Base-by-base conservation (phyloP, 2,888 invertebrate species). In the Podotricha telesiphe region DNA sequence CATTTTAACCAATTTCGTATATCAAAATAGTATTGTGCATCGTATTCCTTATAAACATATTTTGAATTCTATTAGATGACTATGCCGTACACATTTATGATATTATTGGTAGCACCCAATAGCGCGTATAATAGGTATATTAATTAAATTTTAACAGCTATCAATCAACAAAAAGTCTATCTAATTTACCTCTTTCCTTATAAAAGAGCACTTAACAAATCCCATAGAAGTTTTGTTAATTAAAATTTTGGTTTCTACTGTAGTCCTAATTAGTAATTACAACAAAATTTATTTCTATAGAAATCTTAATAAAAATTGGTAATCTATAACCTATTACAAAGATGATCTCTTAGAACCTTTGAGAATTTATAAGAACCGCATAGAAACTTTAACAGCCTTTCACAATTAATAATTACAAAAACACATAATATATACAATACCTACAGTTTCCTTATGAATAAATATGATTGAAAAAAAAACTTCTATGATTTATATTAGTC, bases 221-320 rank as follows among this genome's bases (percentile, higher is more conserved):
- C 34, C n/a, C 28, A 34, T 34, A 17, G 17, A 34, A 17, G 11
- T 34, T 17, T 1, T 34, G 34, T n/a, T 17, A 34, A 34, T 53
- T 1, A 34, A 53, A 34, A n/a, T 28, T 42, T 22, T 51, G 13
- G 8, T 22, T 28, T 53, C 51, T 4, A 17, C 10, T 34, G 17
- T 53, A 11, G 0, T 5, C 2, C 17, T 11, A n/a, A 53, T 28
- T 53, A n/a, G 0, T 0, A 13, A 28, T 15, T 53, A 28, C 51
- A 53, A 28, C 28, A 53, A 53, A 53, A 53, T 28, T 28, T n/a
- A 53, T 28, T 53, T 53, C 50, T 13, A n/a, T 22, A 53, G 28
- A 28, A 15, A 13, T 8, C 8, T 51, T n/a, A 15, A 51, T 22
- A 51, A 51, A 22, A 28, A 22, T 8, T 28, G 8, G 28, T 51